Percentiles rank a stretch among this genome's conserved stretches.
phyloP scores from a whole-genome alignment of 92 coral and sea anemone species.

The Parazoanthus atlanticus region DNA sequence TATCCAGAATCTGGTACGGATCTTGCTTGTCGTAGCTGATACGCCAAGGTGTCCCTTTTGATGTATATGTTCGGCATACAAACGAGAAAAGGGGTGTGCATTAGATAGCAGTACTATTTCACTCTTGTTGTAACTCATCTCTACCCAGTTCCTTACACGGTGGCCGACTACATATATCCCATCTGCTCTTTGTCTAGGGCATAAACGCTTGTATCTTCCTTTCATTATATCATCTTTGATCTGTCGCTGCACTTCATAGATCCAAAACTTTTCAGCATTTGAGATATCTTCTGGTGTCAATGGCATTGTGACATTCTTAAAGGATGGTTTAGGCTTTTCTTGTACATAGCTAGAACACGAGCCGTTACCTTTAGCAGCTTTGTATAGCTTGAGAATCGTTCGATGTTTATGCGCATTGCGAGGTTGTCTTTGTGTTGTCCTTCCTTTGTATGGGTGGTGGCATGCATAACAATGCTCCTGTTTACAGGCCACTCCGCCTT shows the following conservation, averaged over 20 bases:
- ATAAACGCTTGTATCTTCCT: slow-evolving; percentile 39
- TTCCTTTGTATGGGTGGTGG: neutral
- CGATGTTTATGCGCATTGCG: slow-evolving; percentile 40
- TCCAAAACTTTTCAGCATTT: slow-evolving; percentile 37
- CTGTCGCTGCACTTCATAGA: slow-evolving; percentile 33
- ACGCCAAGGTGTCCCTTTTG: slow-evolving; percentile 61
- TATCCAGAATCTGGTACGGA: slow-evolving; percentile 60
- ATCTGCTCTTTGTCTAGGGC: slow-evolving; percentile 34
- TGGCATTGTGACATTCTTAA: slow-evolving; percentile 38
- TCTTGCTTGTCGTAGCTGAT: slow-evolving; percentile 54
- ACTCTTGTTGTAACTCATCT: slow-evolving; percentile 48
- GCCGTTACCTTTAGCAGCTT: slow-evolving; percentile 62
- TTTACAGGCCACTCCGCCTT: slow-evolving; percentile 36
- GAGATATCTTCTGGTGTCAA: slow-evolving; percentile 36
- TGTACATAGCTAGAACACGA: slow-evolving; percentile 47
- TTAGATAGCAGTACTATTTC: slow-evolving; percentile 59
- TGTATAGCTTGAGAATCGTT: slow-evolving; percentile 46
- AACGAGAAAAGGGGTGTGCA: slow-evolving; percentile 51
- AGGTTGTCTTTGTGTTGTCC: slow-evolving; percentile 1
- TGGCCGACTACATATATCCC: slow-evolving; percentile 46
- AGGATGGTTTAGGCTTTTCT: slow-evolving; percentile 49
- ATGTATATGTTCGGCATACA: slow-evolving; percentile 52
- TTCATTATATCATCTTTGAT: slow-evolving; percentile 12
- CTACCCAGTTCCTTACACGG: slow-evolving; percentile 52
- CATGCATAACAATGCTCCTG: neutral